Evolutionary conservation across 2,113 vertebrate genomes (phyloP), one percentile per base, ranked within the genome.

Genomic region (Phasianus colchicus): DNA sequence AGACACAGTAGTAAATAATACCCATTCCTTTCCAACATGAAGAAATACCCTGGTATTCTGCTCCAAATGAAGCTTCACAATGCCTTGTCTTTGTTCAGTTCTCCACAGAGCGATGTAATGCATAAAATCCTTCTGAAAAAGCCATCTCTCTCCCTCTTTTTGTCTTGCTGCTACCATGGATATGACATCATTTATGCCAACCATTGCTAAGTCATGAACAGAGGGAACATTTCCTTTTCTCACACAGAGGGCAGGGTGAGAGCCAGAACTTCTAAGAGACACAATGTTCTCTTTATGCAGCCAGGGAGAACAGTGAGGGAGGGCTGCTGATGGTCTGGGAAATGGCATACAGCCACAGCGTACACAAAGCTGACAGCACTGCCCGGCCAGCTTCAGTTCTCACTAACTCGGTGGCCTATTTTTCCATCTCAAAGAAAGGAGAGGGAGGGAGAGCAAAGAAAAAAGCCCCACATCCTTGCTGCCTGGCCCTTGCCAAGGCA

Each of bases 171-270:
- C 95, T 97, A 75, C 97, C 97, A 97, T 97, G 97, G 97, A 96
- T 95, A 97, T 97, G 88, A 92, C 90, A 92, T 93, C 90, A 78
- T 57, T 97, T 96, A 94, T 96, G 97, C 95, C 95, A 97, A 93
- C 86, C 40, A 79, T 92, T 87, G 70, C 92, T 82, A 86, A 92
- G 92, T 93, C 79, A 90, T 93, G 93, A 94, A 84, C 70, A 67
- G 87, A 81, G 67, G 58, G 87, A 85, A 88, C 25, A 77, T 87
- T 91, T 96, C 95, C 94, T 94, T 86, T 95, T 96, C 89, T 94
- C 86, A 88, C 75, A 90, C 8, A 82, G 83, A 72, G 90, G 64
- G 38, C 45, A 93, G 91, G 45, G 47, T 76, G 43, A 9, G 70
- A 97, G 93, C 93, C 93, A 82, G 78, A 58, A 69, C 83, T 89